A percentile compares a stretch with the other conserved stretches of the same genome.
Evolutionary conservation across 2,113 vertebrate genomes (phyloP).

Genomic region (Mellivora capensis): DNA sequence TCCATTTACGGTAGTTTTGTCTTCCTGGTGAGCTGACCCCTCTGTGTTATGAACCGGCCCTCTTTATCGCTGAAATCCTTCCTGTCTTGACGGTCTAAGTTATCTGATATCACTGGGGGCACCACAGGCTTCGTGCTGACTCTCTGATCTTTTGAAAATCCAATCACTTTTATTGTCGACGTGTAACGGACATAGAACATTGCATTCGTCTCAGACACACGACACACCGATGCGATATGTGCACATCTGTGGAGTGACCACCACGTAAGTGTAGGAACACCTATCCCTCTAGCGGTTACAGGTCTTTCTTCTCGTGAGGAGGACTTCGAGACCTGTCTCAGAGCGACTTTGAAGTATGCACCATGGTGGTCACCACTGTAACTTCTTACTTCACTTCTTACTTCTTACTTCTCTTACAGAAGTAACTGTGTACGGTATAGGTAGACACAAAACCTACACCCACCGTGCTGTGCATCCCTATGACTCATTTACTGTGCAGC

Average conservation of each 20-base stretch:
- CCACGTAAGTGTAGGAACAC: neutral
- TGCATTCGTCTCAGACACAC: neutral
- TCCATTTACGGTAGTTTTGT: neutral
- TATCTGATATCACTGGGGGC: neutral
- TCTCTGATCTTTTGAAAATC: neutral
- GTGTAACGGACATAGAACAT: neutral
- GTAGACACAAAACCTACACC: neutral
- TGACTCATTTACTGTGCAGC: neutral
- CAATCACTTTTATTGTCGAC: neutral
- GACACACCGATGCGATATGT: neutral
- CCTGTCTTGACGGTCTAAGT: neutral
- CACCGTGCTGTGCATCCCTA: neutral
- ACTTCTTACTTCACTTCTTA: too few species aligned
- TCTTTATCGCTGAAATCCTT: neutral
- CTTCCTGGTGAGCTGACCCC: neutral
- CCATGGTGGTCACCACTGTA: neutral
- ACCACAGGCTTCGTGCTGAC: neutral
- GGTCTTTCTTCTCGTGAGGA: neutral
- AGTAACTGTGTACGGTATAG: neutral
- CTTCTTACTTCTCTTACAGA: too few species aligned
- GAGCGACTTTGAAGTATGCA: neutral
- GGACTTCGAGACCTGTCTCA: neutral
- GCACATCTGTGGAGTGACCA: neutral
- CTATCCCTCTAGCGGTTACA: too few species aligned
- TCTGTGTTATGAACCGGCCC: neutral